Conservation (phyloP, 2,113 vertebrate species). For the Atrichornis clamosus region DNA sequence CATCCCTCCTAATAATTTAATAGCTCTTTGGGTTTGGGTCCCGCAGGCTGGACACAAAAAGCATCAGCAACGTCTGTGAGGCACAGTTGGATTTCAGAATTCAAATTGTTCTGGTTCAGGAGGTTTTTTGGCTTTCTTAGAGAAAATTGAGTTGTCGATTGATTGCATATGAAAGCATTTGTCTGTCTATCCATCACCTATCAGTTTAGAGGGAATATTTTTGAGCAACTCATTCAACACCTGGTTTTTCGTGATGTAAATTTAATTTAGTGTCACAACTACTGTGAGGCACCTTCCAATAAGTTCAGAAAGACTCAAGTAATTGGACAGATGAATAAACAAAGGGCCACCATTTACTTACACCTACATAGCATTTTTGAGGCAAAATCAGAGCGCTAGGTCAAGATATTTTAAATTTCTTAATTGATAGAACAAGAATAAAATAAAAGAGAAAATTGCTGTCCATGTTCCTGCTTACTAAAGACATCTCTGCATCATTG, state of each 20-base stretch:
- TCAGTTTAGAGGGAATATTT: not conserved
- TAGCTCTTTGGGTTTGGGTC: not conserved
- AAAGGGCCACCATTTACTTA: not conserved
- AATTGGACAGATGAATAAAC: not conserved
- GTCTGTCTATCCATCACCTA: not conserved
- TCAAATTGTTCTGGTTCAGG: not conserved
- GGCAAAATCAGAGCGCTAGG: not conserved
- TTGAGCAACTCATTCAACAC: not conserved
- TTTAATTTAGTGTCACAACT: not conserved
- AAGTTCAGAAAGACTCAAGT: not conserved
- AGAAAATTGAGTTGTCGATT: not conserved
- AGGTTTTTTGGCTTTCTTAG: not conserved
- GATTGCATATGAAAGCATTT: not conserved
- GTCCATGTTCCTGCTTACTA: not conserved
- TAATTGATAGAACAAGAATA: not conserved
- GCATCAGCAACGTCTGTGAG: not conserved
- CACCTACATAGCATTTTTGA: not conserved
- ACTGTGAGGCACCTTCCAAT: not conserved
- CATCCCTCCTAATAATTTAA: not conserved
- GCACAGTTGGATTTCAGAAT: not conserved
- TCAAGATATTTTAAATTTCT: not conserved
- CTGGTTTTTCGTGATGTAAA: not conserved
- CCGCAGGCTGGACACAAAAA: fast-evolving
- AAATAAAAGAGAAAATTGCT: not conserved
- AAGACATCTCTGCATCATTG: not conserved